phyloP scores from a whole-genome alignment of 2,797 vertebrate genomes.

The Melopsittacus undulatus region DNA sequence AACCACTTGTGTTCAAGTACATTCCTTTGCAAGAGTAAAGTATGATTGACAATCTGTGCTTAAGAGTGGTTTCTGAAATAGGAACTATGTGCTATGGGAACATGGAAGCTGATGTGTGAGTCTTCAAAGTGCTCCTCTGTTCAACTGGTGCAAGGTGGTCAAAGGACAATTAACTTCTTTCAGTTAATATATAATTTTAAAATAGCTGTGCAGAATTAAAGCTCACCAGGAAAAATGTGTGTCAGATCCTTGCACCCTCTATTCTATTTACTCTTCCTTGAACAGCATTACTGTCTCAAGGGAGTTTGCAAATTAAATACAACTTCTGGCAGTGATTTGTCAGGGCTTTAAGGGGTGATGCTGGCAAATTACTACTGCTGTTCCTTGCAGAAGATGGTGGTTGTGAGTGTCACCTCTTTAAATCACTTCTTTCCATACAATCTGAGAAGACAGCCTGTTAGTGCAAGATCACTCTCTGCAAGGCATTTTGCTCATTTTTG shows the following conservation, averaged over 20 bases:
- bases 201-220: background rate
- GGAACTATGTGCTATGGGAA: background rate
- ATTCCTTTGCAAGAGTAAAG: background rate
- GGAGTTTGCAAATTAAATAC: background rate
- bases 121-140: background rate
- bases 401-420: background rate
- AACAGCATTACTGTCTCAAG: background rate
- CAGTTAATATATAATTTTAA: background rate
- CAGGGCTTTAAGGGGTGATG: background rate
- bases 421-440: background rate
- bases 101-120: background rate
- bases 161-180: background rate
- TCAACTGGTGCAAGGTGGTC: background rate
- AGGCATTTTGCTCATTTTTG: background rate
- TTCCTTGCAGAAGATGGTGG: background rate
- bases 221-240: background rate
- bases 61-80: background rate
- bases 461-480: background rate
- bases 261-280: background rate
- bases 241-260: background rate
- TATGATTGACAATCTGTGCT: background rate
- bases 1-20: background rate
- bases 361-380: background rate
- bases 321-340: background rate
- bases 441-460: background rate